Conservation (phyloP, 2,888 invertebrate genomes). For the Parnassius orleans region DNA sequence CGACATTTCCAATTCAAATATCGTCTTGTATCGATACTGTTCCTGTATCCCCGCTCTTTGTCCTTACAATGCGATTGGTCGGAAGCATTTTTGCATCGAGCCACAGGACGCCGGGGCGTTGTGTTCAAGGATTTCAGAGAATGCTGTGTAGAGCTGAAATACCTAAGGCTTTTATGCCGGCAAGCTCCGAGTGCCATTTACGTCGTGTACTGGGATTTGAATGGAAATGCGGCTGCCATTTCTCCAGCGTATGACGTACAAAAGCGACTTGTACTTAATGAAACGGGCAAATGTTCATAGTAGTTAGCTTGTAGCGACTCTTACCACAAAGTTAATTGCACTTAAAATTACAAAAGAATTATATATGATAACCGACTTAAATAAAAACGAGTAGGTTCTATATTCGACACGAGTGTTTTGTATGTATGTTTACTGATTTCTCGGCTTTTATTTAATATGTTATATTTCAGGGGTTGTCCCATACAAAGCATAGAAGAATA, state of each 20-base stretch:
- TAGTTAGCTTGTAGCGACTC: not conserved
- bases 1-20: slow-evolving; percentile 3
- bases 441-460: too few species aligned
- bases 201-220: slow-evolving; percentile 6
- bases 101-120: not conserved
- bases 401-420: too few species aligned
- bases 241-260: not conserved
- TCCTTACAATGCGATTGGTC: not conserved
- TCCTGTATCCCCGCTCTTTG: not conserved
- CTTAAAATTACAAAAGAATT: too few species aligned
- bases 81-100: not conserved
- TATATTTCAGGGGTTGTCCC: too few species aligned
- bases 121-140: slow-evolving; percentile 1
- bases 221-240: slow-evolving; percentile 2
- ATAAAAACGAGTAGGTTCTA: too few species aligned
- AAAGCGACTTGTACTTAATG: not conserved
- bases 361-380: too few species aligned
- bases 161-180: slow-evolving; percentile 4
- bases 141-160: not conserved
- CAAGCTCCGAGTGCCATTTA: slow-evolving; percentile 9
- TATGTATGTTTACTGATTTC: too few species aligned
- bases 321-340: too few species aligned
- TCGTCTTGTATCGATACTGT: not conserved
- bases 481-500: too few species aligned
- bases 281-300: not conserved